A percentile compares a stretch with the other conserved stretches of the same genome.
Evolutionary conservation across 1,140 invertebrate genomes (phyloP).

Genomic region (Oreohelix idahoensis): DNA sequence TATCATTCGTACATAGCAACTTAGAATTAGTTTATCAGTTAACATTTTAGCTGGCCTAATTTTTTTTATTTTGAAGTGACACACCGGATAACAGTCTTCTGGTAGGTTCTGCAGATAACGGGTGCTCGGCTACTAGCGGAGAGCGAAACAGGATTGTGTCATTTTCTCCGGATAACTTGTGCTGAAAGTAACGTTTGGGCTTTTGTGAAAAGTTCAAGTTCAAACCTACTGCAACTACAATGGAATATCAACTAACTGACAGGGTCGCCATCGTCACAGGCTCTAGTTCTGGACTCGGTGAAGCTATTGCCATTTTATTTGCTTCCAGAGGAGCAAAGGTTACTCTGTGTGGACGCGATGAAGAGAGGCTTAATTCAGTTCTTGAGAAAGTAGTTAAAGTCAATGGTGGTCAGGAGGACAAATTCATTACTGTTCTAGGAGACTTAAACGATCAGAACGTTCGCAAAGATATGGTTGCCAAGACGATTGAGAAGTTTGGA

Average conservation of each 20-base stretch:
- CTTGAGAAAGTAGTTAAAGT: not conserved
- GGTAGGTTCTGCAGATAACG: no score
- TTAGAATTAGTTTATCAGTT: no score
- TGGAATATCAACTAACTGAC: not conserved
- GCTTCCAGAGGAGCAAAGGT: slow-evolving; percentile 1
- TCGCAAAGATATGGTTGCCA: not conserved
- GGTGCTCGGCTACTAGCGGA: no score
- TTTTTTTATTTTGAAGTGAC: no score
- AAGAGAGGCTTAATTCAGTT: not conserved
- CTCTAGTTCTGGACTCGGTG: slow-evolving; percentile 13
- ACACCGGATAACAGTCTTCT: no score
- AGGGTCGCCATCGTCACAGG: slow-evolving; percentile 22
- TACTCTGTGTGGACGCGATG: slow-evolving; percentile 22
- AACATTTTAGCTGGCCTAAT: no score
- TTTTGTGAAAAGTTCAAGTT: no score
- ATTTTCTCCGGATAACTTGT: no score
- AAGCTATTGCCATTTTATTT: slow-evolving; percentile 19
- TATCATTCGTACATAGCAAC: no score
- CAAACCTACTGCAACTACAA: not conserved
- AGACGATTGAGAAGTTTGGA: slow-evolving; percentile 8
- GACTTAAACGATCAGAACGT: not conserved
- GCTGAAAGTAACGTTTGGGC: no score
- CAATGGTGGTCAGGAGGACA: not conserved
- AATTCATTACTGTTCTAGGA: not conserved
- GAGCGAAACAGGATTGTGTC: no score